Conservation (phyloP, 2,113 vertebrate genomes). For the Hemicordylus capensis region DNA sequence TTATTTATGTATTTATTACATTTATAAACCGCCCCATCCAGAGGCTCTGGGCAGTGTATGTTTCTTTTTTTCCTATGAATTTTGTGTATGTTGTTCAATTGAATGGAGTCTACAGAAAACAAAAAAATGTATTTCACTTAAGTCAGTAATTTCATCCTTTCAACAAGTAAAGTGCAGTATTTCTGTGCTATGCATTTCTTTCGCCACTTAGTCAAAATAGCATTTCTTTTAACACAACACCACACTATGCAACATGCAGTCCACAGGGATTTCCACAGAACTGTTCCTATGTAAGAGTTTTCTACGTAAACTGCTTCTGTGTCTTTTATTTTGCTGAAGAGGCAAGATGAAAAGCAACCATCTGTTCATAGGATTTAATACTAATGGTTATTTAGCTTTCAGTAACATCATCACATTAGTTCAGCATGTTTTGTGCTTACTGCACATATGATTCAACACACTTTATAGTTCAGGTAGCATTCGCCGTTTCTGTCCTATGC, state of each 20-base stretch:
- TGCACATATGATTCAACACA: slow-evolving; percentile 62
- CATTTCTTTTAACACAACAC: slow-evolving; percentile 72
- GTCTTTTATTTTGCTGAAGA: slow-evolving; percentile 75
- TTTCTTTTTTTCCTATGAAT: background rate
- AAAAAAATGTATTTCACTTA: slow-evolving; percentile 45
- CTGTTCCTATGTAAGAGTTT: slow-evolving; percentile 74
- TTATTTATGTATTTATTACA: too few species aligned
- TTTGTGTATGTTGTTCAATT: background rate
- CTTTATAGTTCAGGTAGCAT: slow-evolving; percentile 49
- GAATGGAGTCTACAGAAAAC: slow-evolving; percentile 30
- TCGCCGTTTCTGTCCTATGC: slow-evolving; percentile 48
- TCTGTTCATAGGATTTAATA: slow-evolving; percentile 75
- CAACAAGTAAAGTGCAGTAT: slow-evolving; percentile 46
- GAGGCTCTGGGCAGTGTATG: too few species aligned
- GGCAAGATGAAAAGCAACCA: slow-evolving; percentile 74
- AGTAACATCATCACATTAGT: slow-evolving; percentile 72
- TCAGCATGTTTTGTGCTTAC: slow-evolving; percentile 64
- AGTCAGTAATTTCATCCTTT: slow-evolving; percentile 32
- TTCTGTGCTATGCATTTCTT: slow-evolving; percentile 62
- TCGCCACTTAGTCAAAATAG: slow-evolving; percentile 59
- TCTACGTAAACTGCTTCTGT: slow-evolving; percentile 73
- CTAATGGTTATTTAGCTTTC: slow-evolving; percentile 78
- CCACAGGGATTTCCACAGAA: slow-evolving; percentile 70
- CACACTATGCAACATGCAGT: slow-evolving; percentile 60
- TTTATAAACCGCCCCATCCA: too few species aligned